These are phyloP conservation scores for Apogon talboti DNA, from an alignment of 2,797 vertebrate species.

Conservation along the genomic window DNA sequence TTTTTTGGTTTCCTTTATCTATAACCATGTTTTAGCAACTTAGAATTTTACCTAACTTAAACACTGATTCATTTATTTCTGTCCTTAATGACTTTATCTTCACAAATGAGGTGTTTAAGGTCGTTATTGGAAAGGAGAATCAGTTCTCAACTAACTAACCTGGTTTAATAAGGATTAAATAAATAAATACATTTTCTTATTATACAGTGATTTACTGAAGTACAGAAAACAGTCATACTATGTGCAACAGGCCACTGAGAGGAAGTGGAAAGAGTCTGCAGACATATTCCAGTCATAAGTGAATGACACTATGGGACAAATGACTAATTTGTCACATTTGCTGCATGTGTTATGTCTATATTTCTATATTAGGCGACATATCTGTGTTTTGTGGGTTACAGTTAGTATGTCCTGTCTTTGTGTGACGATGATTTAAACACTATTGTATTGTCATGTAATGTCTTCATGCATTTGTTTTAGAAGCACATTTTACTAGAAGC, in stretches of 20 bases:
- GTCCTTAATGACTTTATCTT: too few species aligned
- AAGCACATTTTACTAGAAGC: conserved; percentile 27
- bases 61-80: too few species aligned
- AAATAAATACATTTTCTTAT: too few species aligned
- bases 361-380: conserved; percentile 24
- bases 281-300: conserved; percentile 52
- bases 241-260: conserved; percentile 30
- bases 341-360: conserved; percentile 26
- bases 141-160: too few species aligned
- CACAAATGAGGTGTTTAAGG: too few species aligned
- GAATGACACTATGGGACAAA: conserved; percentile 44
- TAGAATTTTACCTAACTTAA: too few species aligned
- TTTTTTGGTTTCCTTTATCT: neutral
- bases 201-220: neutral
- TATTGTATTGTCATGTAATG: conserved; percentile 24
- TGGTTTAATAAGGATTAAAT: too few species aligned
- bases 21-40: neutral
- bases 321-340: conserved; percentile 42
- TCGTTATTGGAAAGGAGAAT: too few species aligned
- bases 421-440: conserved; percentile 33
- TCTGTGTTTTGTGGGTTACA: conserved; percentile 15
- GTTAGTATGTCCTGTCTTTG: conserved; percentile 28
- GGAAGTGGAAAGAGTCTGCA: conserved; percentile 63
- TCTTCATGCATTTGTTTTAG: conserved; percentile 29
- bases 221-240: conserved; percentile 23